phyloP scores from a whole-genome alignment of 2,113 vertebrate genomes.

The Anolis carolinensis region DNA sequence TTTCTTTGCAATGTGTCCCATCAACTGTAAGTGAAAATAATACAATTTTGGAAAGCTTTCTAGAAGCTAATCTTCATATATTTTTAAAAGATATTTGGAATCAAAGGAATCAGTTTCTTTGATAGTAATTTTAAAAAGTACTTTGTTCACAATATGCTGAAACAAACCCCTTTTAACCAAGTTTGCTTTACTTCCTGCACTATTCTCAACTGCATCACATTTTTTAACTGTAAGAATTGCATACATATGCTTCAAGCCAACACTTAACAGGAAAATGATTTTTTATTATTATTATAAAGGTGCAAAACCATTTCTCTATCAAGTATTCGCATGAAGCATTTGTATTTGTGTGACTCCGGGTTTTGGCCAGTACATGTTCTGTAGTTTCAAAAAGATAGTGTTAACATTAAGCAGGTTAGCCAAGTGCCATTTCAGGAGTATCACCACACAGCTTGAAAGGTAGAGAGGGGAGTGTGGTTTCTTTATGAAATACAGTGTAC shows the following conservation, averaged over 20 bases:
- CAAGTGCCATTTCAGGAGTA: constrained; percentile 68
- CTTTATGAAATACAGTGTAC: constrained; percentile 51
- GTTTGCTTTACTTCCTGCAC: background rate
- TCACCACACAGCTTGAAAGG: constrained; percentile 62
- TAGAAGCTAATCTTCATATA: background rate
- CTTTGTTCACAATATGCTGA: background rate
- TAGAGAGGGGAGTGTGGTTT: constrained; percentile 47
- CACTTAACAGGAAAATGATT: too few species aligned
- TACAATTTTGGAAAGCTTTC: background rate
- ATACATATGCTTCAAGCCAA: too few species aligned
- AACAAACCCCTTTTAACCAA: background rate
- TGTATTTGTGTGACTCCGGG: constrained; percentile 20
- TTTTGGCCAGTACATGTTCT: constrained; percentile 33
- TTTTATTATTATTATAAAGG: too few species aligned
- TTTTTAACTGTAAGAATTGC: too few species aligned
- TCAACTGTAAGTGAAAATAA: background rate
- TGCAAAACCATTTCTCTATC: background rate
- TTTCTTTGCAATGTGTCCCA: background rate
- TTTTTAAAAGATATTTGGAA: background rate
- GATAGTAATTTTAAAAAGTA: background rate
- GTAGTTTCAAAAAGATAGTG: constrained; percentile 18
- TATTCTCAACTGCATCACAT: constrained; percentile 15
- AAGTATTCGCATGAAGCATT: constrained; percentile 37
- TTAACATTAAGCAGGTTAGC: constrained; percentile 62
- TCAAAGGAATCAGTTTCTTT: background rate